phyloP scores from a whole-genome alignment of 1,140 invertebrate species.

The Brachionus manjavacas region DNA sequence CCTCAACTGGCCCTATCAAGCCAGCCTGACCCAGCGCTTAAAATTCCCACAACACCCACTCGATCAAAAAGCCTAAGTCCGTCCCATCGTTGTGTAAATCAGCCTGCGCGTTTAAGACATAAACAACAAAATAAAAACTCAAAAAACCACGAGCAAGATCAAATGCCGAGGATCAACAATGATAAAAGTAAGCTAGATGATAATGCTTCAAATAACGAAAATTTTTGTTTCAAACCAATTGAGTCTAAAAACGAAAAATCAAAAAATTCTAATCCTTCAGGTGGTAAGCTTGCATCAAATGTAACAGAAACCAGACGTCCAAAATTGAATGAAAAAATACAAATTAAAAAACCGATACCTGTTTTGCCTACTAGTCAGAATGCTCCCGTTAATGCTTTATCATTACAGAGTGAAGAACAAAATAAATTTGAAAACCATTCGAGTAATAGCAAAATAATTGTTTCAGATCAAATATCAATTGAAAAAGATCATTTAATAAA shows the following conservation, averaged over 20 bases:
- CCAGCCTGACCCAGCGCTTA: neutral
- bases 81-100: neutral
- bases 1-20: too few relatives aligned
- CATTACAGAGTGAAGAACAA: neutral
- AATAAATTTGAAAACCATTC: neutral
- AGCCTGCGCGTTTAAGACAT: conserved; percentile 2
- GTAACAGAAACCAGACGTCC: neutral
- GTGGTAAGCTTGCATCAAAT: neutral
- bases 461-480: too few relatives aligned
- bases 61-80: conserved; percentile 39
- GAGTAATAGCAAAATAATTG: too few relatives aligned
- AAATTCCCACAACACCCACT: conserved; percentile 29
- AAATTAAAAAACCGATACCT: conserved; percentile 22
- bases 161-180: neutral
- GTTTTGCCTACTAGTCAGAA: neutral
- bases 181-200: neutral
- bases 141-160: neutral
- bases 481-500: too few relatives aligned
- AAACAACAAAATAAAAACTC: conserved; percentile 37
- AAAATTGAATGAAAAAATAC: neutral
- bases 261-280: neutral
- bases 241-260: neutral
- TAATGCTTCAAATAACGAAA: neutral
- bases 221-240: conserved; percentile 6
- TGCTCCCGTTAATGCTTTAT: neutral